These are phyloP conservation scores for Clarias fuscus DNA, from an alignment of 2,797 vertebrate genomes.

Conservation along the genomic window DNA sequence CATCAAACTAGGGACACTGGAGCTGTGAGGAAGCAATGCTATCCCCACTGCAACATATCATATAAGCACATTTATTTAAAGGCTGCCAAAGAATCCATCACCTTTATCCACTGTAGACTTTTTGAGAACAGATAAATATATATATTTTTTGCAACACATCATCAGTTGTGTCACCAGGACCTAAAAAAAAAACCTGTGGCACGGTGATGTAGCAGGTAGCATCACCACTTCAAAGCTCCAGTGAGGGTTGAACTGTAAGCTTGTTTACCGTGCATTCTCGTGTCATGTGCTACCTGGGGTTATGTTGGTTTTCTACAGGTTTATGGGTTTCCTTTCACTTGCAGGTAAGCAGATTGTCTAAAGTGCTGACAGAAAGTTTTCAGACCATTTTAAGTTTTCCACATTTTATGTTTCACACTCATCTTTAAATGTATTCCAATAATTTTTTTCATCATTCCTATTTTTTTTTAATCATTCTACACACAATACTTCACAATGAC, in stretches of 20 bases:
- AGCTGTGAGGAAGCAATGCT: background rate
- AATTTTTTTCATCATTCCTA: too few relatives aligned
- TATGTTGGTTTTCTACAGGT: too few relatives aligned
- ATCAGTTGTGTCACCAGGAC: background rate
- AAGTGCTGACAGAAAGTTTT: too few relatives aligned
- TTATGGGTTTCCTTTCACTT: background rate
- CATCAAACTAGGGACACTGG: background rate
- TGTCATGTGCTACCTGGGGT: background rate
- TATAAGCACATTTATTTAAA: background rate
- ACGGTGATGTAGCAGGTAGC: background rate
- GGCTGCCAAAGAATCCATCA: background rate
- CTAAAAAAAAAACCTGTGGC: too few relatives aligned
- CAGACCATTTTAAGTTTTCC: too few relatives aligned
- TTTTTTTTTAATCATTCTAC: too few relatives aligned
- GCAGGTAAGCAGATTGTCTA: background rate
- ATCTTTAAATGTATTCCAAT: too few relatives aligned
- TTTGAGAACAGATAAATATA: background rate
- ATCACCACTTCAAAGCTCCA: background rate
- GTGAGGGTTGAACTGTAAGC: background rate
- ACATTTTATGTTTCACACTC: too few relatives aligned
- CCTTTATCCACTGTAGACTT: background rate
- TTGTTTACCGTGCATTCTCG: background rate
- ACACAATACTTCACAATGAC: too few relatives aligned
- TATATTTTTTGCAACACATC: background rate
- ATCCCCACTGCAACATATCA: background rate